Conservation (phyloP, 1,140 invertebrate genomes). For the Heterodera schachtii region DNA sequence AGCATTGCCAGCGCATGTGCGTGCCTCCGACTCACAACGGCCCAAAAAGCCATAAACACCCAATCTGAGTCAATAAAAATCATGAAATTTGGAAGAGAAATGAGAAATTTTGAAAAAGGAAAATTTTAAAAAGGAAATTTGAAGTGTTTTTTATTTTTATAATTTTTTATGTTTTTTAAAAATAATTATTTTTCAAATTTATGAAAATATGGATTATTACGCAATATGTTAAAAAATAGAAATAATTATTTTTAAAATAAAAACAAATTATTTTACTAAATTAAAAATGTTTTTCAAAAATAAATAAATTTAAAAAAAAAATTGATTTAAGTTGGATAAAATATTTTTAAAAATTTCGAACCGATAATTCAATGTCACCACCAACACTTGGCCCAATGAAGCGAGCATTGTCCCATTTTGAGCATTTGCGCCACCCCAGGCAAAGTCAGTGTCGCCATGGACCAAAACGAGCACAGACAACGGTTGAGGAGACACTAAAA, state of each 20-base stretch:
- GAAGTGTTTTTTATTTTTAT: too few relatives aligned
- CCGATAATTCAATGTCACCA: conserved; percentile 65
- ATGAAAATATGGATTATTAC: too few relatives aligned
- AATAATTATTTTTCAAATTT: too few relatives aligned
- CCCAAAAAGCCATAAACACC: conserved; percentile 58
- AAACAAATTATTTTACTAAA: conserved; percentile 45
- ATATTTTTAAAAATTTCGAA: background rate
- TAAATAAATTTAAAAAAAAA: conserved; percentile 22
- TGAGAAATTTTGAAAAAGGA: too few relatives aligned
- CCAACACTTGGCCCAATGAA: conserved; percentile 60
- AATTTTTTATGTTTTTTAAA: too few relatives aligned
- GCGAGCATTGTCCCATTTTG: conserved; percentile 62
- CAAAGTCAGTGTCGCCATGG: conserved; percentile 62
- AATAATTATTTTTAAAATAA: conserved; percentile 3
- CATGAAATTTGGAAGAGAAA: too few relatives aligned
- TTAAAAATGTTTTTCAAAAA: conserved; percentile 30
- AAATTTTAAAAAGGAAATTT: too few relatives aligned
- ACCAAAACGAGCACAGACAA: conserved; percentile 57
- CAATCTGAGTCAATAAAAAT: conserved; percentile 19
- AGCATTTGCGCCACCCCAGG: conserved; percentile 61
- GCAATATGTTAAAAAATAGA: too few relatives aligned
- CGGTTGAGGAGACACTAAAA: conserved; percentile 22
- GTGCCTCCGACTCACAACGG: conserved; percentile 60
- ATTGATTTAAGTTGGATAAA: conserved; percentile 37
- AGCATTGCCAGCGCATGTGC: conserved; percentile 60